These are phyloP conservation scores for Pseudochaenichthys georgianus DNA, from an alignment of 2,797 vertebrate genomes.

Conservation along the genomic window DNA sequence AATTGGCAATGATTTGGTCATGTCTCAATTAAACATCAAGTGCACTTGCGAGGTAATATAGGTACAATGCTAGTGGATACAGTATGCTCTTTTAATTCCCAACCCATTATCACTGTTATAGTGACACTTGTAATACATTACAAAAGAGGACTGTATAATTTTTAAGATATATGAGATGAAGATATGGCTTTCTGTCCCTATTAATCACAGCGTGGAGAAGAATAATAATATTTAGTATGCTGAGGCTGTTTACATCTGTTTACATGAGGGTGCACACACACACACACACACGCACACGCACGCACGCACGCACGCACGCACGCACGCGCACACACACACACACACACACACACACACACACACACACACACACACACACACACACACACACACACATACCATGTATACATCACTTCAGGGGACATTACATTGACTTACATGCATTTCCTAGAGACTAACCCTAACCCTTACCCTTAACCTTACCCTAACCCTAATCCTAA, in stretches of 20 bases:
- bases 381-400: no score
- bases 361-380: no score
- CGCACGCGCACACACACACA: slow-evolving; percentile 1
- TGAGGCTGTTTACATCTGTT: slow-evolving; percentile 1
- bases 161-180: slow-evolving; percentile 1
- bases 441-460: no score
- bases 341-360: not conserved
- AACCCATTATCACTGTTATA: slow-evolving; percentile 10
- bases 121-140: slow-evolving; percentile 7
- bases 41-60: not conserved
- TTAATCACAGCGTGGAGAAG: slow-evolving; percentile 11
- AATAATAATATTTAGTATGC: not conserved
- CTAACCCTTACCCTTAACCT: no score
- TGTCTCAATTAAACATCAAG: slow-evolving; percentile 9
- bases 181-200: not conserved
- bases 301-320: no score
- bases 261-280: not conserved
- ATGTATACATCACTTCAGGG: no score
- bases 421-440: no score
- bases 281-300: no score
- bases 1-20: not conserved
- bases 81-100: slow-evolving; percentile 5
- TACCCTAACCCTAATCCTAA: no score
- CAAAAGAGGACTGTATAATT: slow-evolving; percentile 1
- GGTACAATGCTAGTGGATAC: not conserved